Evolutionary conservation across 2,113 vertebrate genomes (phyloP), one percentile per base, ranked within the genome.

Genomic region (Hydrochoerus hydrochaeris): DNA sequence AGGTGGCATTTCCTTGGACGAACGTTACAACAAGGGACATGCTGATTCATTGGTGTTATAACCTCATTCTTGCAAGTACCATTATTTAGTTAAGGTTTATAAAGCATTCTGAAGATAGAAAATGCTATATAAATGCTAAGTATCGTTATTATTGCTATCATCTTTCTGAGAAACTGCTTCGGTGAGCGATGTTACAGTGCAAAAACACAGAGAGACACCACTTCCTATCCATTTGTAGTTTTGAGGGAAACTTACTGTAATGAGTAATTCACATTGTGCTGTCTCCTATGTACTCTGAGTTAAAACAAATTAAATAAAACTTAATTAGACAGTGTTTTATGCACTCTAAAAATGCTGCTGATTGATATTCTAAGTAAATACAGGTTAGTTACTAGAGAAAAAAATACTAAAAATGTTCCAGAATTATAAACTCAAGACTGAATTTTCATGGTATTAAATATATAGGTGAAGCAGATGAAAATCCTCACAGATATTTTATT

Each of bases 221-320:
- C 85, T 92, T 91, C 10, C 46, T 90, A 80, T 44, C 88, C 81
- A 80, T 96, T 62, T 86, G 94, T 57, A 94, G 90, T 89, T 94
- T 78, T 49, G 67, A 95, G 88, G 90, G 58, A 69, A 95, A 88
- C 94, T 96, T 95, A 85, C 88, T 13, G 83, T 97, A 91, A 97
- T 96, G 96, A 94, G 95, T 65, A 69, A 97, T 97, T 96, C 97
- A 98, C 97, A 97, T 97, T 98, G 97, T 97, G 96, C 97, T 96
- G 97, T 96, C 98, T 98, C 82, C 96, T 95, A 97, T 98, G 95
- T 96, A 97, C 97, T 98, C 90, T 5, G 95, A 98, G 95, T 98
- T 98, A 98, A 97, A 98, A 97, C 98, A 98, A 98, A 98, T 98
- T 98, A 98, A 98, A 97, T 90, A 97, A 98, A 98, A 97, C 98